phyloP scores from a whole-genome alignment of 2,888 invertebrate species.

The Melanchra persicariae region DNA sequence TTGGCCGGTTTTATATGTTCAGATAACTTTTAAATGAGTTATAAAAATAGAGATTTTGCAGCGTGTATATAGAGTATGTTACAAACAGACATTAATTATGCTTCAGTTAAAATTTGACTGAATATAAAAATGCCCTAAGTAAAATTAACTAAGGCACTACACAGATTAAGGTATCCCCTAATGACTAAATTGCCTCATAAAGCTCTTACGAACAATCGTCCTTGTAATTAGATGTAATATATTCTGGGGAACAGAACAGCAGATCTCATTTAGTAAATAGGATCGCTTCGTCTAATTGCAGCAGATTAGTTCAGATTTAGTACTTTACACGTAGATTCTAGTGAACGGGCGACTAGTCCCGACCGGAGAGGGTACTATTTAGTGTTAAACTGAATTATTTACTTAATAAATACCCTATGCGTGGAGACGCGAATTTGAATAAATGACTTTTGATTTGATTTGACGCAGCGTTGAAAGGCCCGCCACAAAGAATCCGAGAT shows the following conservation, averaged over 20 bases:
- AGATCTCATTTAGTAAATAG: slow-evolving; percentile 46
- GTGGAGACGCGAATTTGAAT: too few species aligned
- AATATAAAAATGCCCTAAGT: not conserved
- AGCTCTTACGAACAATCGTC: slow-evolving; percentile 10
- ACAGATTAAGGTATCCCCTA: slow-evolving; percentile 1
- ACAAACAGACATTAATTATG: too few species aligned
- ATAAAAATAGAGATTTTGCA: too few species aligned
- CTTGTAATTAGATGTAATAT: slow-evolving; percentile 32
- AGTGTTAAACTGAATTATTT: slow-evolving; percentile 11
- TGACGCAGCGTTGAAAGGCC: too few species aligned
- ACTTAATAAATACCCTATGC: too few species aligned
- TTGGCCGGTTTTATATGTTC: too few species aligned
- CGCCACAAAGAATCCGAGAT: too few species aligned
- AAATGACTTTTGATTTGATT: too few species aligned
- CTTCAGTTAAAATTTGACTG: too few species aligned
- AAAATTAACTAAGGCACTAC: not conserved
- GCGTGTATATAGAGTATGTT: too few species aligned
- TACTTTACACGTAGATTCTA: slow-evolving; percentile 25
- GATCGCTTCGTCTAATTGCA: slow-evolving; percentile 39
- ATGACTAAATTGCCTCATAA: slow-evolving; percentile 12
- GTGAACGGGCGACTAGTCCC: not conserved
- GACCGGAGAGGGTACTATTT: not conserved
- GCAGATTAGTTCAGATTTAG: slow-evolving; percentile 52
- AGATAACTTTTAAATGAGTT: too few species aligned
- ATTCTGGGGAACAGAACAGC: slow-evolving; percentile 26